phyloP scores from a whole-genome alignment of 1,140 invertebrate genomes.

The Limonius californicus region DNA sequence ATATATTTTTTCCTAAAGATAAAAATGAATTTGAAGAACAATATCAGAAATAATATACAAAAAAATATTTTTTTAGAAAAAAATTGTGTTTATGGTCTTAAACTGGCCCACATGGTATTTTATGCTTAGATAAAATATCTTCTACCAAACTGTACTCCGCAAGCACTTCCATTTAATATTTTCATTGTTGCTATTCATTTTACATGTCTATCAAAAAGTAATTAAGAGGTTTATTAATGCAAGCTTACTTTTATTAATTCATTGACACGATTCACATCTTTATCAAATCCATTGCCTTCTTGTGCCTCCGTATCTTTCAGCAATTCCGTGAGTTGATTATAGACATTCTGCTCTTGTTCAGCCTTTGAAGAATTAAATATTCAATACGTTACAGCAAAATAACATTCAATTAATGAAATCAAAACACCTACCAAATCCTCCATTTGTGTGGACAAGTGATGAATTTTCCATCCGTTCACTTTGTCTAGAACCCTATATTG shows the following conservation, averaged over 20 bases:
- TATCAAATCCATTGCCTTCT: conserved; percentile 53
- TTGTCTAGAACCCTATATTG: conserved; percentile 84
- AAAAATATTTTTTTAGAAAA: too few relatives aligned
- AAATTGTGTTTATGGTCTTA: too few relatives aligned
- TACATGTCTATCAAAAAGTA: too few relatives aligned
- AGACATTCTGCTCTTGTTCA: conserved; percentile 58
- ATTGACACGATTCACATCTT: conserved; percentile 67
- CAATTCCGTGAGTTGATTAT: conserved; percentile 61
- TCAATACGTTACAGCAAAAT: neutral
- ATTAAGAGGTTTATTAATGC: too few relatives aligned
- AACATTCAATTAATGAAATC: neutral
- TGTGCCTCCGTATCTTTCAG: conserved; percentile 65
- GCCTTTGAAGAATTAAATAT: conserved; percentile 40
- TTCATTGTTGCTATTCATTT: neutral
- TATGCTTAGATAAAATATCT: neutral
- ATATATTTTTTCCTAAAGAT: too few relatives aligned
- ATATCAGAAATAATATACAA: too few relatives aligned
- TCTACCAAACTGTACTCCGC: too few relatives aligned
- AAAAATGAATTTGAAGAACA: too few relatives aligned
- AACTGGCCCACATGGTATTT: too few relatives aligned
- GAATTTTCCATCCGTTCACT: conserved; percentile 93
- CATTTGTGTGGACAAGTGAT: conserved; percentile 88
- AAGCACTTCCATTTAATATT: too few relatives aligned
- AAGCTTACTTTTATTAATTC: conserved; percentile 69
- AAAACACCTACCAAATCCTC: conserved; percentile 72